phyloP scores from a whole-genome alignment of 2,797 vertebrate species.

The Sitta carolinensis region DNA sequence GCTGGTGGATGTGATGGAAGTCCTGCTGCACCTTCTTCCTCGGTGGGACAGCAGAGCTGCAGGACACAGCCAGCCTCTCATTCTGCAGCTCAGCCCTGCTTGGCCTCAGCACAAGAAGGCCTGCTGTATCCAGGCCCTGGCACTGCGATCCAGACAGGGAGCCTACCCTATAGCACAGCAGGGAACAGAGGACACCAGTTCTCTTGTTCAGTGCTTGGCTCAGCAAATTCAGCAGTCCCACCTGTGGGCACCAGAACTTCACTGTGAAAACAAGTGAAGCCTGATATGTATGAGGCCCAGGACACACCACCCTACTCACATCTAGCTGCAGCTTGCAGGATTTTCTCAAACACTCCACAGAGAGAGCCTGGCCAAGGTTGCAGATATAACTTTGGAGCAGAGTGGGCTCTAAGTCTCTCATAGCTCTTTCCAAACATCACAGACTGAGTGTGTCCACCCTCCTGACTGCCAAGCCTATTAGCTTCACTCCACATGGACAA shows the following conservation, averaged over 20 bases:
- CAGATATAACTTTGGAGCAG: background rate
- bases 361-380: background rate
- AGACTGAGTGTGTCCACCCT: background rate
- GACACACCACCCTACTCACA: background rate
- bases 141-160: background rate
- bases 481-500: background rate
- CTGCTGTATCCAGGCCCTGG: accelerated
- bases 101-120: background rate
- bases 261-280: background rate
- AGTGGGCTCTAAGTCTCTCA: background rate
- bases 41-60: background rate
- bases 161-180: background rate
- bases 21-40: background rate
- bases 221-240: background rate
- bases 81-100: background rate
- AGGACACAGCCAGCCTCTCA: background rate
- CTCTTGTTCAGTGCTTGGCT: background rate
- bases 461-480: background rate
- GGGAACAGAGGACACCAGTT: background rate
- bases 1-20: background rate
- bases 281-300: background rate
- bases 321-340: background rate
- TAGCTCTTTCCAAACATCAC: background rate
- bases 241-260: background rate
- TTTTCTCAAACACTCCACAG: background rate